Percentiles rank a stretch among this genome's conserved stretches.
Conservation (phyloP, 37 sponge, comb jelly and placozoan genomes). For the Aplysina aerophoba region DNA sequence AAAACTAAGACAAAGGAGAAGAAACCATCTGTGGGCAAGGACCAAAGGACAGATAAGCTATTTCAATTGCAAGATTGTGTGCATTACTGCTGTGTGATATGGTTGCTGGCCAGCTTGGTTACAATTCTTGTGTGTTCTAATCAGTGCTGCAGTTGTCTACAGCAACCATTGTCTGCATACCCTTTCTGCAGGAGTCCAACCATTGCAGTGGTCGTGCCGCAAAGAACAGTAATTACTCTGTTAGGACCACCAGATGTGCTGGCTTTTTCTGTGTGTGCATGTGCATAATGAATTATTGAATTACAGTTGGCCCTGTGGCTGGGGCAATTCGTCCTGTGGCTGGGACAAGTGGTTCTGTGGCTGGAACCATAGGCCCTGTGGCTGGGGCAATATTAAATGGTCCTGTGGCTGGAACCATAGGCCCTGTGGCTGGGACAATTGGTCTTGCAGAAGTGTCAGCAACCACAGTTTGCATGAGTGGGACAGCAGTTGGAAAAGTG, state of each 20-base stretch:
- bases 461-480: neutral
- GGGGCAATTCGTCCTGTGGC: slow-evolving; percentile 15
- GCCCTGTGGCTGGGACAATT: neutral
- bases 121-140: too few species aligned
- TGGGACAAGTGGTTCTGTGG: neutral
- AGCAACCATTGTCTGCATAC: too few species aligned
- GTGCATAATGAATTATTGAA: neutral
- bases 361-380: neutral
- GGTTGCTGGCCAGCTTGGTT: too few species aligned
- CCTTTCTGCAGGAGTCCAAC: too few species aligned
- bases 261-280: too few species aligned
- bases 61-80: too few species aligned
- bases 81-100: too few species aligned
- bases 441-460: neutral
- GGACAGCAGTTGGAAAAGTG: neutral
- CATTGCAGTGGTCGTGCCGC: too few species aligned
- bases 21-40: neutral
- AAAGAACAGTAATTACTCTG: too few species aligned
- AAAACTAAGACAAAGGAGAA: neutral
- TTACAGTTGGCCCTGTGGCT: slow-evolving; percentile 4
- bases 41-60: neutral
- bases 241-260: too few species aligned
- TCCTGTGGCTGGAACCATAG: neutral
- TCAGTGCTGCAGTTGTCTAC: too few species aligned
- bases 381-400: neutral